Evolutionary conservation across 2,888 invertebrate genomes (phyloP).

Genomic region (Lathronympha strigana): DNA sequence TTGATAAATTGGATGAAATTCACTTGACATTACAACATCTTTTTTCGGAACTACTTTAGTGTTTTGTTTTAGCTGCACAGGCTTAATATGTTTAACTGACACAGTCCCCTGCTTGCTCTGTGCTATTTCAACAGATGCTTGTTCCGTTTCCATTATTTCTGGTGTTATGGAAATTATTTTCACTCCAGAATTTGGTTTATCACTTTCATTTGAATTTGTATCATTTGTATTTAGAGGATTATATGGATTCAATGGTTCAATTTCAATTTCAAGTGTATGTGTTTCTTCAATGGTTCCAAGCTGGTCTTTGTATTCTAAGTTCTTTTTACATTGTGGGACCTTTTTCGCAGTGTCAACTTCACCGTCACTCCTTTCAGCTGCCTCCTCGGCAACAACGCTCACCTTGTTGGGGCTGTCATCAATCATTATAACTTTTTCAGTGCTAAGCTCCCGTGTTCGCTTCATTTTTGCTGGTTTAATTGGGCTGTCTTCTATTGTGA

Average conservation of each 20-base stretch:
- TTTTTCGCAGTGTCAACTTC: conserved; percentile 50
- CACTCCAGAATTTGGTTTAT: not conserved
- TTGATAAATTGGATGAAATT: conserved; percentile 72
- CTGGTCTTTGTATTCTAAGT: conserved; percentile 63
- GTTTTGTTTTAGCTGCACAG: conserved; percentile 34
- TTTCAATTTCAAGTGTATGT: conserved; percentile 62
- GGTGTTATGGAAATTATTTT: conserved; percentile 39
- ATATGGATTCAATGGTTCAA: conserved; percentile 52
- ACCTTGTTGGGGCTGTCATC: conserved; percentile 74
- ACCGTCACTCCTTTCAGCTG: conserved; percentile 49
- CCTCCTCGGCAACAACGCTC: conserved; percentile 45
- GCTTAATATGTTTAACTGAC: conserved; percentile 25
- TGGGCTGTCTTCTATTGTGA: conserved; percentile 78
- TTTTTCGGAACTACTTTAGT: conserved; percentile 34
- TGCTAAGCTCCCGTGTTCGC: conserved; percentile 55
- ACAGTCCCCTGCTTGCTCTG: conserved; percentile 44
- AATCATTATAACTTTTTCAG: conserved; percentile 68
- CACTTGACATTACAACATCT: conserved; percentile 45
- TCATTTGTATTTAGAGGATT: not conserved
- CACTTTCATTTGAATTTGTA: not conserved
- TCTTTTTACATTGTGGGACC: conserved; percentile 68
- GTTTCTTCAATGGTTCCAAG: conserved; percentile 43
- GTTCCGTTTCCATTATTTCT: conserved; percentile 52
- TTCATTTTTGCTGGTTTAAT: conserved; percentile 60
- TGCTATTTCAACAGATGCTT: conserved; percentile 51